These are phyloP conservation scores for Lingula anatina DNA, from an alignment of 2,888 invertebrate genomes.

Conservation along the genomic window DNA sequence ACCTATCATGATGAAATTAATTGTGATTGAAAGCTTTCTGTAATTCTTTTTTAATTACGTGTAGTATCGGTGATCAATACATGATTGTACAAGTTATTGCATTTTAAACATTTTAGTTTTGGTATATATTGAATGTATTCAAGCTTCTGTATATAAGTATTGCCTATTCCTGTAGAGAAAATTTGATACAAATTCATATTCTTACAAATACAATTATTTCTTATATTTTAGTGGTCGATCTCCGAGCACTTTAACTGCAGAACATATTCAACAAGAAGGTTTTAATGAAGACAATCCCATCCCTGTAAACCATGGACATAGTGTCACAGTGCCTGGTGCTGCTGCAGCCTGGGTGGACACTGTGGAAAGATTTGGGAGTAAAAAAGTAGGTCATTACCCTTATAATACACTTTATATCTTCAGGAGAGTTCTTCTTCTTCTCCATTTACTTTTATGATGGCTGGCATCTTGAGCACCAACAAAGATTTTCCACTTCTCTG, in stretches of 20 bases:
- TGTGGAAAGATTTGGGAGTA: slow-evolving; percentile 38
- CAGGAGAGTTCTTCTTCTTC: too few species aligned
- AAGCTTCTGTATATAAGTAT: too few species aligned
- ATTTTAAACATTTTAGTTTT: too few species aligned
- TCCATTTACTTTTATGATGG: too few species aligned
- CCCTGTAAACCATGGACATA: slow-evolving; percentile 29
- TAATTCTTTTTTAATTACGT: too few species aligned
- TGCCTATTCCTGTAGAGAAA: neutral
- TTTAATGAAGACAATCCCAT: slow-evolving; percentile 16
- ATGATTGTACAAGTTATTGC: too few species aligned
- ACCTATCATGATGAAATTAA: too few species aligned
- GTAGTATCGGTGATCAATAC: too few species aligned
- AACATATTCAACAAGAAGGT: slow-evolving; percentile 22
- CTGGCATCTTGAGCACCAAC: too few species aligned
- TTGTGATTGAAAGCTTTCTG: too few species aligned
- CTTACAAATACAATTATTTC: neutral
- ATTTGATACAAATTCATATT: neutral
- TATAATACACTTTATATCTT: neutral
- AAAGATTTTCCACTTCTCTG: too few species aligned
- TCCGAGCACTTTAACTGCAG: slow-evolving; percentile 26
- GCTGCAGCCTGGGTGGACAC: slow-evolving; percentile 46
- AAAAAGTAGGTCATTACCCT: slow-evolving; percentile 25
- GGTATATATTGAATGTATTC: too few species aligned
- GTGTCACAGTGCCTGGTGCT: slow-evolving; percentile 49
- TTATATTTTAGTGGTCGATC: slow-evolving; percentile 32